These are phyloP conservation scores for Dasyurus viverrinus DNA, from an alignment of 2,113 vertebrate genomes.

Conservation along the genomic window DNA sequence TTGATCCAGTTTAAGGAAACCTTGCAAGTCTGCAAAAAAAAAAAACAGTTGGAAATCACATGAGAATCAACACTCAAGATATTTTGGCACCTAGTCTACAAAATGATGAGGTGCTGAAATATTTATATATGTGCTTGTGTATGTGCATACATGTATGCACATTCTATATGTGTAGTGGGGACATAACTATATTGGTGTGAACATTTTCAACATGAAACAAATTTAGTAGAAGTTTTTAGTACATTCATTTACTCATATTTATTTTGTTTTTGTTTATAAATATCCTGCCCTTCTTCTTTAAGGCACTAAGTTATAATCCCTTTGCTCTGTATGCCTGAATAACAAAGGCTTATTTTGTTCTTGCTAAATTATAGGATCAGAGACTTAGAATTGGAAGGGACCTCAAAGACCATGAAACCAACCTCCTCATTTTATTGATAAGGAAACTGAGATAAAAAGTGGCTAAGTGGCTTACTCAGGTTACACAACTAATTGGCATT, in stretches of 20 bases:
- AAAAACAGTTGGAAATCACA: slow-evolving; percentile 24
- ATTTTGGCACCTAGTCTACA: slow-evolving; percentile 4
- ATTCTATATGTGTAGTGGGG: neutral
- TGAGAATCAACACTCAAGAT: neutral
- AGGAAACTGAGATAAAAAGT: neutral
- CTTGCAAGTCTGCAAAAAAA: neutral
- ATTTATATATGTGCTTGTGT: neutral
- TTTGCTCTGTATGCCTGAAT: neutral
- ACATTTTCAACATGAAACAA: neutral
- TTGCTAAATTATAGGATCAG: neutral
- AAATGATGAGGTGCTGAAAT: slow-evolving; percentile 14
- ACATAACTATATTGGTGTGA: neutral
- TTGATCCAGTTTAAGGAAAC: slow-evolving; percentile 10
- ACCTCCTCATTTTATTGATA: neutral
- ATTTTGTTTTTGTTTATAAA: neutral
- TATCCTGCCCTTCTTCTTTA: neutral
- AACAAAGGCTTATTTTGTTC: neutral
- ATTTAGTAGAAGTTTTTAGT: neutral
- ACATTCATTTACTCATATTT: neutral
- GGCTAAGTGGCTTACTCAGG: neutral
- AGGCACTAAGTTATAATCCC: neutral
- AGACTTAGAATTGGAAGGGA: neutral
- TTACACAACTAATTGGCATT: neutral
- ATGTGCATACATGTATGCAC: neutral
- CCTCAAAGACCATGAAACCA: neutral